A percentile compares a stretch with the other conserved stretches of the same genome.
phyloP scores from a whole-genome alignment of 2,797 vertebrate genomes.

The Chrysocyon brachyurus region DNA sequence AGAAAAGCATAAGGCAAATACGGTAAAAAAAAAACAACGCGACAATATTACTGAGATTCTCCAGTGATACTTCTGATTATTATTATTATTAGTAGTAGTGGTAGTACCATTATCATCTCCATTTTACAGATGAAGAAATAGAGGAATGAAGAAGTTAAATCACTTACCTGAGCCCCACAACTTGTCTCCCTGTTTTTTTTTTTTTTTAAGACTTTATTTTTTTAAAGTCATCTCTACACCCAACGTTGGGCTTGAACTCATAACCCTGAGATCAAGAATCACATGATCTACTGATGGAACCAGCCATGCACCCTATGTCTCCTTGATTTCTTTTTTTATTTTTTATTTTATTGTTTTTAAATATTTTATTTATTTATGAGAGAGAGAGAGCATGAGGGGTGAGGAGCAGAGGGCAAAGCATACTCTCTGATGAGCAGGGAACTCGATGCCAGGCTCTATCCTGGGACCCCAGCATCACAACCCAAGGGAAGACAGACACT shows the following conservation, averaged over 20 bases:
- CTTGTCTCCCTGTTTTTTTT: not conserved
- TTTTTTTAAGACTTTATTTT: not conserved
- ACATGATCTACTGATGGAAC: not conserved
- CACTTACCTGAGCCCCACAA: not conserved
- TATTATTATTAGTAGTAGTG: too few relatives aligned
- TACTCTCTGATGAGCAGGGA: not conserved
- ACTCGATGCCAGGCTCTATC: not conserved
- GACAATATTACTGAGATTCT: not conserved
- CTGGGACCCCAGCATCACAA: not conserved
- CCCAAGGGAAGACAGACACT: not conserved
- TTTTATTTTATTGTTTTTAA: not conserved
- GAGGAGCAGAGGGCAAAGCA: not conserved
- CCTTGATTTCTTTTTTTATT: not conserved
- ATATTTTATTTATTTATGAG: not conserved
- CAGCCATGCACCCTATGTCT: not conserved
- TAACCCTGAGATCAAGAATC: not conserved
- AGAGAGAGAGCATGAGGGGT: not conserved
- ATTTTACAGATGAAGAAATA: slow-evolving; percentile 48
- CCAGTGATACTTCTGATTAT: not conserved
- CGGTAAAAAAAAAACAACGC: too few relatives aligned
- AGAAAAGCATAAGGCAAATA: not conserved
- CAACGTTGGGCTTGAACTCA: not conserved
- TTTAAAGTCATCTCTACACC: not conserved
- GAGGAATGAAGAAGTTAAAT: not conserved
- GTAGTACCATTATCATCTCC: not conserved